Evolutionary conservation across 2,888 invertebrate species (phyloP).

Genomic region (Tinea pellionella): DNA sequence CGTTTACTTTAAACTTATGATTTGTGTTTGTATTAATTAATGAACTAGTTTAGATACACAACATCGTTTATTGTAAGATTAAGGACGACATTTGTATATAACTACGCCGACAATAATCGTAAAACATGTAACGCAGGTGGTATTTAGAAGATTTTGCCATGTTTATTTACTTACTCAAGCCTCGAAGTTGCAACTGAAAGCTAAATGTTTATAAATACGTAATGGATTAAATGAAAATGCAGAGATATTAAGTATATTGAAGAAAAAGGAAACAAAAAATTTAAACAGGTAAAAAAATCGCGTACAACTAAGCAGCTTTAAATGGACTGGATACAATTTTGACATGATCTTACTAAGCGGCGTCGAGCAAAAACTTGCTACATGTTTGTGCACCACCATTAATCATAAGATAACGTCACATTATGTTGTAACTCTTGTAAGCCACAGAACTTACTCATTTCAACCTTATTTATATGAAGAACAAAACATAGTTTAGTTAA

Average conservation of each 20-base stretch:
- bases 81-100: neutral
- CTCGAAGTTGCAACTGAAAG: neutral
- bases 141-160: neutral
- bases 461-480: neutral
- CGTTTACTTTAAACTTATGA: neutral
- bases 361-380: neutral
- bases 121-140: neutral
- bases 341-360: neutral
- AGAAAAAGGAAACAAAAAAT: no score
- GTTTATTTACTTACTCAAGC: neutral
- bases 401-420: slow-evolving; percentile 12
- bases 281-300: neutral
- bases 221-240: neutral
- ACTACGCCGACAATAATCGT: neutral
- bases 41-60: neutral
- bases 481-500: neutral
- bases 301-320: neutral
- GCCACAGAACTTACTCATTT: neutral
- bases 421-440: neutral
- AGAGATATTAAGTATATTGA: neutral
- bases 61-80: neutral
- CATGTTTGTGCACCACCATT: slow-evolving; percentile 2
- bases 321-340: neutral
- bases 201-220: neutral
- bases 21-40: neutral